Evolutionary conservation across 2,888 invertebrate genomes (phyloP), one percentile per base, ranked within the genome.

Genomic region (Drosophila dives): DNA sequence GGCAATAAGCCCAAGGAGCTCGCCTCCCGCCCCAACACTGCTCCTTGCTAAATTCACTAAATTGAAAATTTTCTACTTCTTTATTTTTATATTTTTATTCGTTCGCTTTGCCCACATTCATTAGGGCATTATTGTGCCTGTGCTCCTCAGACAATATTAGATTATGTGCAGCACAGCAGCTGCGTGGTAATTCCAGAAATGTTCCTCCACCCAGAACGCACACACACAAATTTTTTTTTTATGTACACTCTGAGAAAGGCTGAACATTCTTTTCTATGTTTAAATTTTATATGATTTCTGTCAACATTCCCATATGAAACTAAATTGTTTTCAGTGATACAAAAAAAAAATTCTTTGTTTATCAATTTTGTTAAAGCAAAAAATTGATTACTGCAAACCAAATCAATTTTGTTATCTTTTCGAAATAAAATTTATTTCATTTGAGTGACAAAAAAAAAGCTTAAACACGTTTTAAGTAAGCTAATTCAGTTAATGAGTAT

Each of bases 111-210:
- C 73, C 70, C 84, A 83, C 84, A 86, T 86, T 85, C 82, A 85
- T 89, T 89, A 87, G 68, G 64, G 59, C 74, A 87, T 87, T 77
- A 89, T 87, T 89, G 80, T 89, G 78, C 82, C 62, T 64, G 61
- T 64, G 61, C n/a, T 67, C 59, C 74, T 66, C 56, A 72, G 85
- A 79, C 82, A 89, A 86, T 87, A 89, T 85, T 89, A 85, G 82
- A 89, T 89, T 85, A 89, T 87, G 71, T 50, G 69, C 68, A 63
- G 64, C 66, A 65, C 75, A 59, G 62, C 59, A 59, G 36, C 59
- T 68, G 59, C 12, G 33, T 50, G 38, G 36, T 32, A 68, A 70
- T 69, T 45, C 32, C 70, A 38, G 17, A 70, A 69, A 70, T 54
- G 48, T 70, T 34, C 33, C 8, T 32, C 29, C 33, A 34, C 32